phyloP scores from a whole-genome alignment of 2,888 invertebrate genomes.

The Rhyacophila evoluta region DNA sequence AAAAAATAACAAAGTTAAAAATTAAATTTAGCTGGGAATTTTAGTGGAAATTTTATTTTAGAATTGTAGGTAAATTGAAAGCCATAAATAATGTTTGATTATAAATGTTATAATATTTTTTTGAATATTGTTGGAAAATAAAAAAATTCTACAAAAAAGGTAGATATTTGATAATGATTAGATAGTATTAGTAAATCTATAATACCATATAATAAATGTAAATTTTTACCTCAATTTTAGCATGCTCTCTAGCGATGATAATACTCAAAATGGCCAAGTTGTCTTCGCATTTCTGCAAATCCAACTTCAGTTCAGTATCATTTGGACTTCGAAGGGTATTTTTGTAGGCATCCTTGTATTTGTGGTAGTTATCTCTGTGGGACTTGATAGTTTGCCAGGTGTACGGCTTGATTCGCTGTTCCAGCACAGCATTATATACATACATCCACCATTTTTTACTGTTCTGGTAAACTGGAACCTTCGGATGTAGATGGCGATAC shows the following conservation, averaged over 20 bases:
- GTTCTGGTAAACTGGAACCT: conserved; percentile 70
- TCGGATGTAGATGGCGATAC: conserved; percentile 75
- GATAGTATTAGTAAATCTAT: too few species aligned
- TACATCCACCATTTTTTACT: conserved; percentile 82
- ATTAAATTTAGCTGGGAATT: too few species aligned
- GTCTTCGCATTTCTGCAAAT: conserved; percentile 82
- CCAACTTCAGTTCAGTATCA: conserved; percentile 79
- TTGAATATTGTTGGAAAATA: too few species aligned
- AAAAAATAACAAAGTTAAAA: too few species aligned
- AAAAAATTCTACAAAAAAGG: too few species aligned
- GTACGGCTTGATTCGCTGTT: conserved; percentile 79
- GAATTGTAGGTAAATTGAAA: too few species aligned
- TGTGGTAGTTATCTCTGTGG: conserved; percentile 77
- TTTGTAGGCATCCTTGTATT: conserved; percentile 79
- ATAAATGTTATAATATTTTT: too few species aligned
- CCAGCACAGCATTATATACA: conserved; percentile 77
- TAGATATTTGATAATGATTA: too few species aligned
- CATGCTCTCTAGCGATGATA: conserved; percentile 83
- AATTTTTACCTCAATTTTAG: conserved; percentile 76
- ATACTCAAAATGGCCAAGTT: conserved; percentile 79
- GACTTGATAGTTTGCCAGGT: conserved; percentile 79
- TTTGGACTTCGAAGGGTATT: conserved; percentile 78
- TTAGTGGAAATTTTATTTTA: too few species aligned
- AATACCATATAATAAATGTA: too few species aligned
- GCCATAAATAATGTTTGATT: too few species aligned